A percentile compares a stretch with the other conserved stretches of the same genome.
phyloP scores from a whole-genome alignment of 1,140 invertebrate species.

The Trinorchestia longiramus region DNA sequence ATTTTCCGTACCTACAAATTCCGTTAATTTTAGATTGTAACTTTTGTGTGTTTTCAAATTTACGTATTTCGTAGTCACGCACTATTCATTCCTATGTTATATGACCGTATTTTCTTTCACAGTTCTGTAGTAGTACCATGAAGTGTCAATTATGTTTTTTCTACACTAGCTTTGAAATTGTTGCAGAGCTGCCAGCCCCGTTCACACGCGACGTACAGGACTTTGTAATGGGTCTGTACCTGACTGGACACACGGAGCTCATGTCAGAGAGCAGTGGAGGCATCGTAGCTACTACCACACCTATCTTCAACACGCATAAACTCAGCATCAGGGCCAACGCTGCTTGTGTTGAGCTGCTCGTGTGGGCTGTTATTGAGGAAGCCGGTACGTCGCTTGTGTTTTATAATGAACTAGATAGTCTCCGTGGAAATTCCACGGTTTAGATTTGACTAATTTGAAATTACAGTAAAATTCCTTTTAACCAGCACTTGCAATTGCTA shows the following conservation, averaged over 20 bases:
- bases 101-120: too few relatives aligned
- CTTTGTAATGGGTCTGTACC: conserved; percentile 87
- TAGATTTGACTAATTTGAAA: too few relatives aligned
- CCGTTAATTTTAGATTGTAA: too few relatives aligned
- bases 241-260: conserved; percentile 92
- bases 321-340: conserved; percentile 97
- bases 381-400: conserved; percentile 78
- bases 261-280: conserved; percentile 63
- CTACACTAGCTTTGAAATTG: not conserved
- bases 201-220: conserved; percentile 96
- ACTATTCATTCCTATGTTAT: too few relatives aligned
- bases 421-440: too few relatives aligned
- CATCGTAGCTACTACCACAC: conserved; percentile 84
- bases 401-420: too few relatives aligned
- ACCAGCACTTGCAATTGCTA: too few relatives aligned
- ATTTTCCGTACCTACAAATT: too few relatives aligned
- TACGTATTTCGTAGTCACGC: too few relatives aligned
- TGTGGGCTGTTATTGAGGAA: conserved; percentile 97
- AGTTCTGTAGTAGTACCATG: too few relatives aligned
- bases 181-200: conserved; percentile 82
- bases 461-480: too few relatives aligned
- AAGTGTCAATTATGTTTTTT: not conserved
- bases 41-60: too few relatives aligned
- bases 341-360: conserved; percentile 95
- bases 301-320: conserved; percentile 89